These are phyloP conservation scores for Calliphora vicina DNA, from an alignment of 1,140 invertebrate species.

Conservation along the genomic window DNA sequence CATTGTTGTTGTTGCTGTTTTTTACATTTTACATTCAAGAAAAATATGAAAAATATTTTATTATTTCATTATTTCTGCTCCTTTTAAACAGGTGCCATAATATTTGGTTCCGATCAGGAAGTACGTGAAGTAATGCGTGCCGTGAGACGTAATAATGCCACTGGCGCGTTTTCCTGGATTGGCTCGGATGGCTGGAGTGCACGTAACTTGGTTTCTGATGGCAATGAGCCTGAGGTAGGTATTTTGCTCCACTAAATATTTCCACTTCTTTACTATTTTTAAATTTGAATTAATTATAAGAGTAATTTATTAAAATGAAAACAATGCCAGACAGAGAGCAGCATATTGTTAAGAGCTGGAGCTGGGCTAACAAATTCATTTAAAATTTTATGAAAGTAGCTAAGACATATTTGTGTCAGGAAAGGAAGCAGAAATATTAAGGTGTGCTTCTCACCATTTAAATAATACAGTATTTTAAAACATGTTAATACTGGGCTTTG, in stretches of 20 bases:
- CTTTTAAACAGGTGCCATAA: slow-evolving; percentile 81
- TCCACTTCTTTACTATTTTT: too few relatives aligned
- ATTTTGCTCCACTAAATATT: too few relatives aligned
- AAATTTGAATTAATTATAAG: not conserved
- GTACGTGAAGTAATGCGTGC: slow-evolving; percentile 93
- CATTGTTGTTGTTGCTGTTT: not conserved
- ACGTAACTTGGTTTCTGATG: slow-evolving; percentile 84
- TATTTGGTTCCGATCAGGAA: slow-evolving; percentile 96
- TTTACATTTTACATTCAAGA: not conserved
- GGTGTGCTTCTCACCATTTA: too few relatives aligned
- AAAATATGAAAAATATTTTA: not conserved
- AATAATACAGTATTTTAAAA: not conserved
- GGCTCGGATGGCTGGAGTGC: slow-evolving; percentile 94
- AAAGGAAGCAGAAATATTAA: too few relatives aligned
- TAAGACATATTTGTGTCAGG: too few relatives aligned
- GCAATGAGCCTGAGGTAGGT: slow-evolving; percentile 81
- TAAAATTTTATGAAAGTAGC: too few relatives aligned
- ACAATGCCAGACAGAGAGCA: not conserved
- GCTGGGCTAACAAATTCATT: too few relatives aligned
- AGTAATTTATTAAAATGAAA: not conserved
- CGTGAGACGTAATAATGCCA: slow-evolving; percentile 85
- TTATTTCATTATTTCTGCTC: not conserved
- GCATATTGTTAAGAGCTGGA: not conserved
- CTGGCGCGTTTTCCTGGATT: slow-evolving; percentile 92
- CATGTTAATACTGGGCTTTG: not conserved